phyloP scores from a whole-genome alignment of 2,888 invertebrate genomes.

The Meiosimyza decipiens region DNA sequence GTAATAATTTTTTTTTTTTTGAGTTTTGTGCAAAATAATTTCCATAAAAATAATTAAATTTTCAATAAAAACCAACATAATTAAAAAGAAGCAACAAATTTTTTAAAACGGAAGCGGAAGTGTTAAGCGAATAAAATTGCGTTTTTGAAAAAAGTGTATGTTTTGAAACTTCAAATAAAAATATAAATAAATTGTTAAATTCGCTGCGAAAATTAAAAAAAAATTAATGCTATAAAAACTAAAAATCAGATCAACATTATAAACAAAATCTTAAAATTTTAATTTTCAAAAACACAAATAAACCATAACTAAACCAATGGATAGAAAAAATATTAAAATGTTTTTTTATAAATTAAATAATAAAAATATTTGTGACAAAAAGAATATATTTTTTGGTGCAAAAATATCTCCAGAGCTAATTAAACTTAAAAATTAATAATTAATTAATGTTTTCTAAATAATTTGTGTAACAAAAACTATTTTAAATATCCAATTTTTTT shows the following conservation, averaged over 20 bases:
- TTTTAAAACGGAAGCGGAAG: constrained; percentile 11
- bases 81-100: constrained; percentile 5
- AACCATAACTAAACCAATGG: not conserved
- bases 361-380: not conserved
- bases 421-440: not conserved
- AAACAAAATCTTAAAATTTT: not conserved
- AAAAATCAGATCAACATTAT: not conserved
- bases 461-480: constrained; percentile 3
- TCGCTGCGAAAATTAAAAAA: not conserved
- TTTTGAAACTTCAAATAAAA: not conserved
- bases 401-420: not conserved
- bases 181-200: not conserved
- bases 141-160: constrained; percentile 3
- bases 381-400: not conserved
- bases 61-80: constrained; percentile 13
- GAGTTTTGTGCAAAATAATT: not conserved
- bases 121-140: not conserved
- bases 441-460: too few species aligned
- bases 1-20: not conserved
- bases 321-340: not conserved
- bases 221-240: not conserved
- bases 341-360: not conserved
- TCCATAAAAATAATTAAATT: not conserved
- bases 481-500: not conserved
- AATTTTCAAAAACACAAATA: not conserved